Evolutionary conservation across 2,113 vertebrate species (phyloP), one percentile per base, ranked within the genome.

Genomic region (Microtus montanus): DNA sequence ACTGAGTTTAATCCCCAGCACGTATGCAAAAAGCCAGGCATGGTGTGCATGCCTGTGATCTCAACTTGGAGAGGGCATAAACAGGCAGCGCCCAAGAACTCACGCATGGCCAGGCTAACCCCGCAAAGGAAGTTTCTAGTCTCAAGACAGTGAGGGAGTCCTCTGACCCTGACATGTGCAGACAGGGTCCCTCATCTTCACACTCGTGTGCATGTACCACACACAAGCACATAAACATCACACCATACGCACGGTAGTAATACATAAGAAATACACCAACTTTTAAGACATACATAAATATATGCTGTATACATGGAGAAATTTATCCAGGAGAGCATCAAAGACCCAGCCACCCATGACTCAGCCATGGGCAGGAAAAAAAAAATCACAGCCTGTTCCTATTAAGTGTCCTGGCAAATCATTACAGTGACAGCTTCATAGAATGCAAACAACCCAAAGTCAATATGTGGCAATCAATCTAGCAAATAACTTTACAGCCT

Each of bases 401-500:
- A 94, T 91, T 64, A 94, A 91, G 89, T 80, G 63, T 93, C 90
- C 95, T 93, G 74, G 90, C 92, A 97, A 97, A 97, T 97, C 97
- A 98, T 96, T 96, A 97, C 88, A 96, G 61, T 91, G 93, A 96
- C 95, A 96, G 91, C 75, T 91, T 96, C 92, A 96, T 66, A 97
- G 96, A 97, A 97, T 87, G 96, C 93, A 97, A 97, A 97, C 96
- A 98, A 90, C 52, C 54, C 84, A 95, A 93, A 97, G 96, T 97
- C 96, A 97, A 95, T 82, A 97, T 92, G 97, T 85, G 79, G 83
- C 82, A 95, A 96, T 96, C 96, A 93, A 96, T 78, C 91, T 82
- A 95, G 75, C 83, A 97, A 95, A 93, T 91, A 96, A 95, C 96
- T 93, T 94, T 75, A 94, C 66, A 97, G 95, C 77, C 93, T 90